phyloP scores from a whole-genome alignment of 2,113 vertebrate genomes.

The Melanerpes formicivorus region DNA sequence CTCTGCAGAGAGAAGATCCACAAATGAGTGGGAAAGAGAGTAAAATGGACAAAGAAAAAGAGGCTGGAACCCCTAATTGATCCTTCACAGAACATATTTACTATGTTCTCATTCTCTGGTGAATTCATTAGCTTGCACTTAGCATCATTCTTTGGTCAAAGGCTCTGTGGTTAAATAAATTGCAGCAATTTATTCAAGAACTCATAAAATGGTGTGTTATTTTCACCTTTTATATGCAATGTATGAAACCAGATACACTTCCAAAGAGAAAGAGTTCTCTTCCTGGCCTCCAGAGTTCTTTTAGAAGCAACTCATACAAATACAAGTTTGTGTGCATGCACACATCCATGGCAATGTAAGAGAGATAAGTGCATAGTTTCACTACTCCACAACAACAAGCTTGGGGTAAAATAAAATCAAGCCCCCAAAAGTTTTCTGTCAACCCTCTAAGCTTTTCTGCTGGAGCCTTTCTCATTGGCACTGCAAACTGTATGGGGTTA shows the following conservation, averaged over 20 bases:
- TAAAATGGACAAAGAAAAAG: not conserved
- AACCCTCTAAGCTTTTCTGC: not conserved
- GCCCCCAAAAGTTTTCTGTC: not conserved
- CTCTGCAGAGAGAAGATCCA: not conserved
- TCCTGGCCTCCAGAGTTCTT: not conserved
- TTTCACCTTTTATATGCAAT: not conserved
- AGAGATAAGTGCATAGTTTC: not conserved
- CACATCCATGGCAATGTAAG: fast-evolving
- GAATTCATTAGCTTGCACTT: constrained; percentile 1
- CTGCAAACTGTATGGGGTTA: not conserved
- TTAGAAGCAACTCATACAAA: not conserved
- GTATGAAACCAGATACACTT: not conserved
- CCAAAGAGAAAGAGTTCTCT: not conserved
- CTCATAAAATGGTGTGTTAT: not conserved
- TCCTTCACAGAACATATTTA: not conserved
- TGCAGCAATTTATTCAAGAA: not conserved
- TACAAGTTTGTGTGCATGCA: fast-evolving
- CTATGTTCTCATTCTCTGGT: not conserved
- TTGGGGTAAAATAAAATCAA: not conserved
- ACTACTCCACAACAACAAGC: not conserved
- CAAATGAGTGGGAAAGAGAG: not conserved
- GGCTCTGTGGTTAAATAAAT: constrained; percentile 2
- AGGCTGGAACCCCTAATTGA: not conserved
- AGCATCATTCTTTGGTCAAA: constrained; percentile 6
- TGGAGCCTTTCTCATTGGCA: not conserved